Evolutionary conservation across 2,797 vertebrate species (phyloP), one percentile per base, ranked within the genome.

Genomic region (Hydrolagus colliei): DNA sequence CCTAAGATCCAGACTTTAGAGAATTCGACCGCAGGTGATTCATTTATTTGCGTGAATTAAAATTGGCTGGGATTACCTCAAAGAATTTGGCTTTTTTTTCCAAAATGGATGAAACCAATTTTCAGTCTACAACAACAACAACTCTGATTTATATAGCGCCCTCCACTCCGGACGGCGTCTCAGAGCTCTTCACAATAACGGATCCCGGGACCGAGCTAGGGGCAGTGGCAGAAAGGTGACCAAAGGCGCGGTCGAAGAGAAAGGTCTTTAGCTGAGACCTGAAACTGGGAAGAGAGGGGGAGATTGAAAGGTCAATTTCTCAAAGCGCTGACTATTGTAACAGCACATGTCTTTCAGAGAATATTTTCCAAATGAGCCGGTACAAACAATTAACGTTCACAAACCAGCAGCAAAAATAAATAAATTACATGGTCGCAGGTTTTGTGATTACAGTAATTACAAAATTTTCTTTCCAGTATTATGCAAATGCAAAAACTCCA

Each of bases 361-460:
- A 9, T 8, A 5, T 80, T 65, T 65, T 80, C 77, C 61, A 65
- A 32, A 3, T 65, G 77, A 65, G 22, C 8, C 32, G 1, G 6
- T 32, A 62, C 32, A 62, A 52, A 80, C 2, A 2, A 78, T 78
- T 78, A 62, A 78, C 59, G 27, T 63, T 79, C 77, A 79, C 77
- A 79, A 79, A 79, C 62, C 18, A 27, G 10, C n/a, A 62, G 52
- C 41, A 59, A 77, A 77, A 62, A 27, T 27, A 27, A 76, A 13
- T 7, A 63, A 22, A 27, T 77, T 59, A 62, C 63, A 63, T 79
- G 61, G 11, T 63, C 59, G 63, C 13, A 63, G 61, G 1, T 63
- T 79, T 65, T 63, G 61, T 32, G 61, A 80, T 77, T 77, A 77
- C 9, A n/a, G 61, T 77, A 77, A 22, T 80, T 80, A 63, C 61